Conservation (phyloP, 2,797 vertebrate species). For the Schizopygopsis malacanthus region DNA sequence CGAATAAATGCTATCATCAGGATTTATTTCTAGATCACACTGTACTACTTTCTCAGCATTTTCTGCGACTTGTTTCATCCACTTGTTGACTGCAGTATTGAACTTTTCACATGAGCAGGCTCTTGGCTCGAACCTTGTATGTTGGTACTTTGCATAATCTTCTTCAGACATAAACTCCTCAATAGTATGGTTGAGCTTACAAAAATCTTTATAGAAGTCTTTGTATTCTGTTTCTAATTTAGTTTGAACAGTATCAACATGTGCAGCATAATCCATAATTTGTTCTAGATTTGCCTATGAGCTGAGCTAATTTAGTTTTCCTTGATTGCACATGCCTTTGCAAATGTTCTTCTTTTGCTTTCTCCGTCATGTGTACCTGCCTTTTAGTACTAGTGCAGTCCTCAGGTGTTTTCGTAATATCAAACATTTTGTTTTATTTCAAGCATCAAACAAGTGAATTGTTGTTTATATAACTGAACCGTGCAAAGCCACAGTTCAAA, state of each 20-base stretch:
- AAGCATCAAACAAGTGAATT: too few species aligned
- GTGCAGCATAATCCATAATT: neutral
- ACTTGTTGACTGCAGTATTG: conserved; percentile 7
- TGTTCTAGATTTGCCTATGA: neutral
- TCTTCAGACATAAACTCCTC: conserved; percentile 17
- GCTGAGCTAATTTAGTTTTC: neutral
- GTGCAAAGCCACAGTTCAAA: too few species aligned
- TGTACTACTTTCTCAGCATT: neutral
- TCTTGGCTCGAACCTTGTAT: conserved; percentile 24
- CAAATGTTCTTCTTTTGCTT: conserved; percentile 15
- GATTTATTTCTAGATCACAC: neutral
- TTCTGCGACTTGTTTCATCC: conserved; percentile 14
- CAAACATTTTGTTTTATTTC: too few species aligned
- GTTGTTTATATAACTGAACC: too few species aligned
- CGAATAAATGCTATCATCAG: conserved; percentile 12
- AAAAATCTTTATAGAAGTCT: too few species aligned
- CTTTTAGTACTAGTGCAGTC: neutral
- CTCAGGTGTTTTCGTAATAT: too few species aligned
- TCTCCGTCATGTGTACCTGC: neutral
- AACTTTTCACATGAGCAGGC: conserved; percentile 12
- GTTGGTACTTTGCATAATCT: conserved; percentile 13
- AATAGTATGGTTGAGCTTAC: neutral
- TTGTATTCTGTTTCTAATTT: too few species aligned
- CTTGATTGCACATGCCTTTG: conserved; percentile 18
- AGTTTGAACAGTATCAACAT: too few species aligned